Percentiles rank a stretch among this genome's conserved stretches.
phyloP scores from a whole-genome alignment of 2,888 invertebrate species.

The Melanophora roralis region DNA sequence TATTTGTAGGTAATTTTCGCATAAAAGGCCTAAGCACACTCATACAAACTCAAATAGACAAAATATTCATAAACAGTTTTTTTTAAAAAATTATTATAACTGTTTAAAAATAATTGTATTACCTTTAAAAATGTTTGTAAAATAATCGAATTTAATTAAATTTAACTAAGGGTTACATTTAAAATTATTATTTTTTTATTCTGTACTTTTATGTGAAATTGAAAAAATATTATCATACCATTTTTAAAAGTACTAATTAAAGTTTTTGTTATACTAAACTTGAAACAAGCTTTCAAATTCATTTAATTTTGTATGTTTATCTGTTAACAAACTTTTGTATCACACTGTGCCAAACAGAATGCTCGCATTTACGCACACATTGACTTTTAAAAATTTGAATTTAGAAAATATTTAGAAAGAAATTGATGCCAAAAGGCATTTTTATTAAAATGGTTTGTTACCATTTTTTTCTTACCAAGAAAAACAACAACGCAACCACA shows the following conservation, averaged over 20 bases:
- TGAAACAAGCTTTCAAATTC: too few species aligned
- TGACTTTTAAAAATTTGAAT: slow-evolving; percentile 12
- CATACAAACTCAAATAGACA: neutral
- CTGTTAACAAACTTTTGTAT: neutral
- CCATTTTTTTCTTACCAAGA: neutral
- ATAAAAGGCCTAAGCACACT: neutral
- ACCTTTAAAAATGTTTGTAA: neutral
- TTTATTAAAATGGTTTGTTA: neutral
- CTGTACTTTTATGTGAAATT: too few species aligned
- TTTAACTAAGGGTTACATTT: too few species aligned
- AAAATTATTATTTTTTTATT: too few species aligned
- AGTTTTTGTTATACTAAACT: too few species aligned
- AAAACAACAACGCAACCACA: neutral
- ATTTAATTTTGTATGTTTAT: too few species aligned
- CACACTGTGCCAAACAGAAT: neutral
- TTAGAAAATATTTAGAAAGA: slow-evolving; percentile 1
- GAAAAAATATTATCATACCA: too few species aligned
- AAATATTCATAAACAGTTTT: neutral
- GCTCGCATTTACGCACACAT: slow-evolving; percentile 2
- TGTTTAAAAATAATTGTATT: too few species aligned
- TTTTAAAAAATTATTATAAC: too few species aligned
- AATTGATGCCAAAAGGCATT: slow-evolving; percentile 32
- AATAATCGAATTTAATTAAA: too few species aligned
- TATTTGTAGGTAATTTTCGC: neutral
- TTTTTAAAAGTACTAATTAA: too few species aligned